phyloP scores from a whole-genome alignment of 2,888 invertebrate genomes.

The Diabrotica balteata region DNA sequence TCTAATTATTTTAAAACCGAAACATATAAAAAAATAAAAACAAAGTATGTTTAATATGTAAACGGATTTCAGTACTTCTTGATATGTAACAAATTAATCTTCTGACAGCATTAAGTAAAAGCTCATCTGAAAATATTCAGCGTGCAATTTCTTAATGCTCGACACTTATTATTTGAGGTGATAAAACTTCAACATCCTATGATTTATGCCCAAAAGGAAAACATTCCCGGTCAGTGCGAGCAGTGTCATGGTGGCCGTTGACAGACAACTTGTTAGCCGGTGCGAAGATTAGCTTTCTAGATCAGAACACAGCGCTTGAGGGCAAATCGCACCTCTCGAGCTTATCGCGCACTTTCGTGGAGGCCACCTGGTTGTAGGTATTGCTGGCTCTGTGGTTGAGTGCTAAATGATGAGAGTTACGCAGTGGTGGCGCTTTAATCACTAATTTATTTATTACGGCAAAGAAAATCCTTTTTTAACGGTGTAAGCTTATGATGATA shows the following conservation, averaged over 20 bases:
- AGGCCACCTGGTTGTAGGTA: constrained; percentile 32
- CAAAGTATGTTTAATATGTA: no score
- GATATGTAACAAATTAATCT: no score
- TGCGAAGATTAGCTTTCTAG: constrained; percentile 46
- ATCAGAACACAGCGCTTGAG: constrained; percentile 40
- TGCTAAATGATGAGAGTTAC: constrained; percentile 11
- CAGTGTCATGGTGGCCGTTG: constrained; percentile 43
- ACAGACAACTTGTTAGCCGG: constrained; percentile 48
- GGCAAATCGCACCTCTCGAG: constrained; percentile 43
- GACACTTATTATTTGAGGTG: constrained; percentile 30
- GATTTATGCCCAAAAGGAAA: constrained; percentile 38
- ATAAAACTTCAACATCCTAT: constrained; percentile 33
- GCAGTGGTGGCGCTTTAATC: constrained; percentile 17
- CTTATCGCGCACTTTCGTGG: constrained; percentile 35
- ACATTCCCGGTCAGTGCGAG: constrained; percentile 37
- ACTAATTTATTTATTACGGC: not conserved
- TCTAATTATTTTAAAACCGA: no score
- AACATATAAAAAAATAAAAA: no score
- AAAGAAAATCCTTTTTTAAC: not conserved
- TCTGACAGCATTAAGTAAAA: no score
- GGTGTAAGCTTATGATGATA: no score
- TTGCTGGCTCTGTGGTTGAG: not conserved
- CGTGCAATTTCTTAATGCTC: constrained; percentile 36
- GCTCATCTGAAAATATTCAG: not conserved
- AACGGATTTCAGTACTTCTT: no score